A percentile compares a stretch with the other conserved stretches of the same genome.
phyloP scores from a whole-genome alignment of 2,888 invertebrate genomes.

The Lasioglossum figueresi region DNA sequence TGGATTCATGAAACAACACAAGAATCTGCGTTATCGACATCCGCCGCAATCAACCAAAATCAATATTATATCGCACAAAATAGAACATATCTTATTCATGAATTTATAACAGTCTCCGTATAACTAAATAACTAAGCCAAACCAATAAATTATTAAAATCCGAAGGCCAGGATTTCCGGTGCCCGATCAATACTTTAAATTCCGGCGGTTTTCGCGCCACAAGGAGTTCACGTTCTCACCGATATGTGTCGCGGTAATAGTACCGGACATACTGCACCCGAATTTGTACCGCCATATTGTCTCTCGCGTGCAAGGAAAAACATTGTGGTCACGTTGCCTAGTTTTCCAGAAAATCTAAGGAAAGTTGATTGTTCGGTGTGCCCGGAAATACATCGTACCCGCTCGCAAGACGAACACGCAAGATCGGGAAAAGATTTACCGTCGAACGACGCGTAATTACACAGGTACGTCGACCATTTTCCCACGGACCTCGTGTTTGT shows the following conservation, averaged over 20 bases:
- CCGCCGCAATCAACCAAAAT: background rate
- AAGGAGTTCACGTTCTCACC: background rate
- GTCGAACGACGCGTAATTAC: conserved; percentile 60
- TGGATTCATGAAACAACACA: too few species aligned
- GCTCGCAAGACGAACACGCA: background rate
- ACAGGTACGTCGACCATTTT: conserved; percentile 55
- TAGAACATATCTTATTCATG: background rate
- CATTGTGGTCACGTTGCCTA: conserved; percentile 89
- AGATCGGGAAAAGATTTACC: conserved; percentile 25
- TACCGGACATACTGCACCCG: conserved; percentile 72
- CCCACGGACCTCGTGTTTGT: conserved; percentile 65
- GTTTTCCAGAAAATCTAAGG: conserved; percentile 41
- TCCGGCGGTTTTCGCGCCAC: conserved; percentile 22
- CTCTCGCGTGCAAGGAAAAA: conserved; percentile 87
- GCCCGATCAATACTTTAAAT: conserved; percentile 4
- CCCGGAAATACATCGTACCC: background rate
- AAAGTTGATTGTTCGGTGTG: conserved; percentile 50
- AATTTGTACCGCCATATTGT: conserved; percentile 87
- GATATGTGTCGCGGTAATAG: conserved; percentile 48
- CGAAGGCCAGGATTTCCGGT: background rate
- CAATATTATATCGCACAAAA: background rate
- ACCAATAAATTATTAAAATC: background rate
- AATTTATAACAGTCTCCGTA: background rate
- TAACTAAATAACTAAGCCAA: background rate
- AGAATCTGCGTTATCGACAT: too few species aligned